Evolutionary conservation across 2,113 vertebrate genomes (phyloP).

Genomic region (Odobenus rosmarus): DNA sequence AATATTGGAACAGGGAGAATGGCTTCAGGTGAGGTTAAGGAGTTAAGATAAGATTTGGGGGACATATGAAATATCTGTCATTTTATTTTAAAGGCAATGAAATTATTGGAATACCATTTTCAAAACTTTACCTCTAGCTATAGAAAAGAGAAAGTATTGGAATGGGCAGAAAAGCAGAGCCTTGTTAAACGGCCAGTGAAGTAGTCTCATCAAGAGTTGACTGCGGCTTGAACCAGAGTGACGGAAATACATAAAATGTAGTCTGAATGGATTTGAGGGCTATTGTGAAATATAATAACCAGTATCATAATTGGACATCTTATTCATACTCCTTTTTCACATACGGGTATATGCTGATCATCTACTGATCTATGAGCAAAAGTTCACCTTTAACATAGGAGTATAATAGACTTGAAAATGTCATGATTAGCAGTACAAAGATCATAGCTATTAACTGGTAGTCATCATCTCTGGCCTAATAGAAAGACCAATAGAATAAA

Average conservation of each 20-base stretch:
- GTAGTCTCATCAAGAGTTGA: not conserved
- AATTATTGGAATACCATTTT: not conserved
- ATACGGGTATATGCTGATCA: accelerated
- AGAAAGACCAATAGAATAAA: not conserved
- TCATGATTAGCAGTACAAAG: not conserved
- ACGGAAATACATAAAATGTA: not conserved
- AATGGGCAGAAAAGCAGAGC: not conserved
- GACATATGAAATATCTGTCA: not conserved
- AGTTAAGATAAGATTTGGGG: not conserved
- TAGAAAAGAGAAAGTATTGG: not conserved
- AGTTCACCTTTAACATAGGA: not conserved
- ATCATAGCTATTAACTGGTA: not conserved
- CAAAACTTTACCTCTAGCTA: not conserved
- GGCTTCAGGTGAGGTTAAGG: not conserved
- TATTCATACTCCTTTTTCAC: not conserved
- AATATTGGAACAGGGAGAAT: not conserved
- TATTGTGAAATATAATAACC: not conserved
- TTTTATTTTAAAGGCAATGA: not conserved
- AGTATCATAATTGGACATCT: not conserved
- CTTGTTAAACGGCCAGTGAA: not conserved
- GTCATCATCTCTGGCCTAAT: not conserved
- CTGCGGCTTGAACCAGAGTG: not conserved
- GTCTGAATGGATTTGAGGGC: not conserved
- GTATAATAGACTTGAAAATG: not conserved
- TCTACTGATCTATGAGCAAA: not conserved